Evolutionary conservation across 2,888 invertebrate genomes (phyloP).

Genomic region (Sisyra terminalis): DNA sequence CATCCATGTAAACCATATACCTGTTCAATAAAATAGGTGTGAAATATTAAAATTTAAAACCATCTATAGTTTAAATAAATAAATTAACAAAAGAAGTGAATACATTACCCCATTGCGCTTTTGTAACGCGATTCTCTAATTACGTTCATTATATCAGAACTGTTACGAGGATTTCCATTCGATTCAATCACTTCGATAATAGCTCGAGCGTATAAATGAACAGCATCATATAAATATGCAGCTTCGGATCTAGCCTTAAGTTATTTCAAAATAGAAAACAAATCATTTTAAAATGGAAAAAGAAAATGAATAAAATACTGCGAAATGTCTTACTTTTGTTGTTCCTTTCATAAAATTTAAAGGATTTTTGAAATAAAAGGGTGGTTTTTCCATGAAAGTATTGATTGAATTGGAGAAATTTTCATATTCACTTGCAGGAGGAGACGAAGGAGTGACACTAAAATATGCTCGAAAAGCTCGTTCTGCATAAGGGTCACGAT

Average conservation of each 20-base stretch:
- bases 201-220: constrained; percentile 78
- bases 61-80: not conserved
- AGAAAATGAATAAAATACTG: not conserved
- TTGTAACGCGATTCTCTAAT: constrained; percentile 64
- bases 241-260: constrained; percentile 77
- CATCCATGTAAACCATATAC: constrained; percentile 83
- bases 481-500: constrained; percentile 38
- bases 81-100: not conserved
- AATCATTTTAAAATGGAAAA: not conserved
- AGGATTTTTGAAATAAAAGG: constrained; percentile 78
- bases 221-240: constrained; percentile 86
- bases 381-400: constrained; percentile 64
- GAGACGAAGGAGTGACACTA: constrained; percentile 63
- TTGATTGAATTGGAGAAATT: constrained; percentile 65
- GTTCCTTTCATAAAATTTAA: constrained; percentile 50
- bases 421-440: constrained; percentile 43
- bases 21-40: constrained; percentile 28
- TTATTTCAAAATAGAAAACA: not conserved
- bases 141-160: constrained; percentile 60
- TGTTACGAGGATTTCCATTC: constrained; percentile 58
- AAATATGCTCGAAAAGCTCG: constrained; percentile 68
- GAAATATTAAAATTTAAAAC: not conserved
- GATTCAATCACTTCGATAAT: constrained; percentile 49
- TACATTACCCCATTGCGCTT: constrained; percentile 68
- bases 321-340: constrained; percentile 39